Conservation (phyloP, 2,888 invertebrate genomes). For the Platypus cylindrus region DNA sequence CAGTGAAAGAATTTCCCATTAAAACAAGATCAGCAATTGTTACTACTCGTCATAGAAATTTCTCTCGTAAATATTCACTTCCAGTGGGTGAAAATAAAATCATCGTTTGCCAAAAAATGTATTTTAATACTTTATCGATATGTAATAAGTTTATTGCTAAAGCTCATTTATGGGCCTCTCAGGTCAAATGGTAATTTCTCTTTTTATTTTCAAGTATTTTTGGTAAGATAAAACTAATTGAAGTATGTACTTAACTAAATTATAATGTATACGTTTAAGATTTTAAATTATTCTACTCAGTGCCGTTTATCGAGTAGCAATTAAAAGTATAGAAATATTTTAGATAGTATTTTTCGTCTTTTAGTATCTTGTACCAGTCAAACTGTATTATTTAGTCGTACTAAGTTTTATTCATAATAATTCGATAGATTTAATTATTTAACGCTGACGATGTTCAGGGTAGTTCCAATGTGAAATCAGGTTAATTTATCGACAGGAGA, state of each 20-base stretch:
- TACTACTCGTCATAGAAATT: constrained; percentile 8
- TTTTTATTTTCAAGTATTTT: constrained; percentile 2
- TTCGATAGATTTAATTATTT: too few species aligned
- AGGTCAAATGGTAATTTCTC: constrained; percentile 12
- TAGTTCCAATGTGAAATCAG: too few species aligned
- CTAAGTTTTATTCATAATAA: too few species aligned
- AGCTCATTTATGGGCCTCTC: constrained; percentile 14
- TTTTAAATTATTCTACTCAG: not conserved
- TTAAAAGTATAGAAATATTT: too few species aligned
- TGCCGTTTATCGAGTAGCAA: too few species aligned
- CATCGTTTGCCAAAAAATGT: constrained; percentile 13
- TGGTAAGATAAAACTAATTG: not conserved
- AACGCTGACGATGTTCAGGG: too few species aligned
- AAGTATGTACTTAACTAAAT: not conserved
- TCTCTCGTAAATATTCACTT: constrained; percentile 10
- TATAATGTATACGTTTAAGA: not conserved
- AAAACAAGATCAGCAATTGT: constrained; percentile 11
- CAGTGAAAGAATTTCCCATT: constrained; percentile 13
- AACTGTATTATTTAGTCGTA: too few species aligned
- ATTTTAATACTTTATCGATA: constrained; percentile 12
- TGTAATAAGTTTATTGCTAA: constrained; percentile 11
- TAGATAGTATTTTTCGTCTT: too few species aligned
- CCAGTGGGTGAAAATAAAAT: constrained; percentile 8
- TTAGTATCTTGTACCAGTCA: too few species aligned
- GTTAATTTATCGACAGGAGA: too few species aligned